phyloP scores from a whole-genome alignment of 2,797 vertebrate species.

The Scolopax rusticola region DNA sequence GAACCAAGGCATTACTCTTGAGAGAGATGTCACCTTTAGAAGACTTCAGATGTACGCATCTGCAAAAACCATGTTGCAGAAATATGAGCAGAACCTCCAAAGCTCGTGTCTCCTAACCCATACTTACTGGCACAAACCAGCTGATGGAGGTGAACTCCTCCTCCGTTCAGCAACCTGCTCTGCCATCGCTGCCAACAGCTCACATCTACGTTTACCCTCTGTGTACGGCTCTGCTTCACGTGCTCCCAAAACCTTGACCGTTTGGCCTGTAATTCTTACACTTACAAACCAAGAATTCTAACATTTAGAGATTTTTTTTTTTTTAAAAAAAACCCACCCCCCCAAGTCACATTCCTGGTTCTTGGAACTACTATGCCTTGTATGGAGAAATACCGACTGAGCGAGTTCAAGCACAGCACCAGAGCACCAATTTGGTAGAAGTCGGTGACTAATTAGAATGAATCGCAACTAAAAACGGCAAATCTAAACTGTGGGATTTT shows the following conservation, averaged over 20 bases:
- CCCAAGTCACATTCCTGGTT: slow-evolving; percentile 71
- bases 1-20: slow-evolving; percentile 59
- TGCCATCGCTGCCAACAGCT: slow-evolving; percentile 67
- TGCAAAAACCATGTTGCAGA: slow-evolving; percentile 73
- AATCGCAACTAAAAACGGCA: slow-evolving; percentile 50
- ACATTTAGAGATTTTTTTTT: neutral
- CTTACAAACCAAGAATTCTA: slow-evolving; percentile 63
- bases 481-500: slow-evolving; percentile 23
- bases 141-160: slow-evolving; percentile 72
- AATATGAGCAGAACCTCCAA: slow-evolving; percentile 69
- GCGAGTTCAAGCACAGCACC: slow-evolving; percentile 58
- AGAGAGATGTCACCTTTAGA: slow-evolving; percentile 53
- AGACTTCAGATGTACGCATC: slow-evolving; percentile 58
- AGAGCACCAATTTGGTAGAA: slow-evolving; percentile 64
- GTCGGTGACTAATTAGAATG: slow-evolving; percentile 53
- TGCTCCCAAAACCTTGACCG: slow-evolving; percentile 61
- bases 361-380: slow-evolving; percentile 74
- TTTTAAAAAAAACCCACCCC: neutral
- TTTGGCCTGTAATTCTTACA: slow-evolving; percentile 71
- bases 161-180: slow-evolving; percentile 68
- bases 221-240: slow-evolving; percentile 68
- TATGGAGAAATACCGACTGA: slow-evolving; percentile 47
- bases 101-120: slow-evolving; percentile 71
- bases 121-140: slow-evolving; percentile 72
- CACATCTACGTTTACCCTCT: slow-evolving; percentile 55